phyloP scores from a whole-genome alignment of 2,797 vertebrate genomes.

The Neomorphus geoffroyi region DNA sequence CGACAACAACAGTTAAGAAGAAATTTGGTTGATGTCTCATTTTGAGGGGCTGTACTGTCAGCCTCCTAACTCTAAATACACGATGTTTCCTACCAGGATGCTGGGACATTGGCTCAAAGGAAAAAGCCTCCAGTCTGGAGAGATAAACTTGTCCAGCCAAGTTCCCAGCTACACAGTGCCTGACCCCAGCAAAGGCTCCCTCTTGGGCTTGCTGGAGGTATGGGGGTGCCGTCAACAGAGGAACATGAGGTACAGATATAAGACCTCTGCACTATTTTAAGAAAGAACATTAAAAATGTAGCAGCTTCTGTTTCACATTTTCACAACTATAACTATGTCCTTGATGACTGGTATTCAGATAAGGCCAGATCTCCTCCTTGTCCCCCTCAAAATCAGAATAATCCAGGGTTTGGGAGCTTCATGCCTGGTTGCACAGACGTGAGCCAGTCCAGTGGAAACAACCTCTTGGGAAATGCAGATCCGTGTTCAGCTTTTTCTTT shows the following conservation, averaged over 20 bases:
- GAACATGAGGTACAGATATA: background rate
- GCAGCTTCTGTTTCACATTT: background rate
- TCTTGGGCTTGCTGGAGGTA: accelerated
- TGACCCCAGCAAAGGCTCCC: accelerated
- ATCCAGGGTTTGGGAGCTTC: background rate
- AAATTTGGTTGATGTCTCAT: background rate
- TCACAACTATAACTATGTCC: background rate
- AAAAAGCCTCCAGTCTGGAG: background rate
- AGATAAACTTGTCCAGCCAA: background rate
- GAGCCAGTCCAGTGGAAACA: background rate
- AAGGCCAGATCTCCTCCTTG: background rate
- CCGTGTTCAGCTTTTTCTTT: background rate
- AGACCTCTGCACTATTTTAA: background rate
- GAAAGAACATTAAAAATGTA: background rate
- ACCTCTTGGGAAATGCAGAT: background rate
- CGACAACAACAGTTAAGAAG: background rate
- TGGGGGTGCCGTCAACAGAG: background rate
- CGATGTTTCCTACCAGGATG: background rate
- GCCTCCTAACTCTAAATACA: background rate
- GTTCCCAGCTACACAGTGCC: background rate
- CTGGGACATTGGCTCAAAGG: background rate
- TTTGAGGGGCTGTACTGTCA: background rate
- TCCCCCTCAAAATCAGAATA: background rate
- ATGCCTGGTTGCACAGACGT: background rate
- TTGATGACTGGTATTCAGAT: accelerated